A percentile compares a stretch with the other conserved stretches of the same genome.
phyloP scores from a whole-genome alignment of 2,888 invertebrate species.

The Listrodromus nycthemerus region DNA sequence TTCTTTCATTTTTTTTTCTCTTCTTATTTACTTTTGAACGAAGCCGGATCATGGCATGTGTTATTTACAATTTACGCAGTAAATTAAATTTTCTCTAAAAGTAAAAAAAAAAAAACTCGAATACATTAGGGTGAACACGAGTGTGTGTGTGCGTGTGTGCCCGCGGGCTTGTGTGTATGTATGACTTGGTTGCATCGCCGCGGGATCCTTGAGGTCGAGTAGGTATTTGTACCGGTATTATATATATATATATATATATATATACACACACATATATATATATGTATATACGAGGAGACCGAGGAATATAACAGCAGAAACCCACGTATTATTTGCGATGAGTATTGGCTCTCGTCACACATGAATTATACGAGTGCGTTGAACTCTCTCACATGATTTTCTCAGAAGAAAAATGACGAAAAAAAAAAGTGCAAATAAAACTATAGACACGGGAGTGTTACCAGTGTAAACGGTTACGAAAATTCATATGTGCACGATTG shows the following conservation, averaged over 20 bases:
- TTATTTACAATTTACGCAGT: conserved; percentile 29
- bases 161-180: conserved; percentile 2
- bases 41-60: background rate
- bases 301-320: conserved; percentile 61
- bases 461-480: background rate
- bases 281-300: conserved; percentile 31
- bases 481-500: background rate
- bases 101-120: background rate
- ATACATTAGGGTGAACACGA: conserved; percentile 26
- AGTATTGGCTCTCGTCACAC: conserved; percentile 79
- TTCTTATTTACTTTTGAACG: conserved; percentile 1
- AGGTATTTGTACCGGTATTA: conserved; percentile 50
- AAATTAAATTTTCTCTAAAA: conserved; percentile 28
- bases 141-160: background rate
- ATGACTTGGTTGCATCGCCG: conserved; percentile 27
- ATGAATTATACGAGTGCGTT: conserved; percentile 75
- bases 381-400: conserved; percentile 74
- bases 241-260: too few species aligned
- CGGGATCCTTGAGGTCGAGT: conserved; percentile 59
- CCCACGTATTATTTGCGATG: conserved; percentile 74
- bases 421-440: conserved; percentile 47
- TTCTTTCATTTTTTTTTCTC: background rate
- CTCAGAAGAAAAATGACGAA: conserved; percentile 71
- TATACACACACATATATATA: conserved; percentile 36
- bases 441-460: background rate